These are phyloP conservation scores for Drosophila navojoa DNA, from an alignment of 1,140 invertebrate genomes.

Conservation along the genomic window DNA sequence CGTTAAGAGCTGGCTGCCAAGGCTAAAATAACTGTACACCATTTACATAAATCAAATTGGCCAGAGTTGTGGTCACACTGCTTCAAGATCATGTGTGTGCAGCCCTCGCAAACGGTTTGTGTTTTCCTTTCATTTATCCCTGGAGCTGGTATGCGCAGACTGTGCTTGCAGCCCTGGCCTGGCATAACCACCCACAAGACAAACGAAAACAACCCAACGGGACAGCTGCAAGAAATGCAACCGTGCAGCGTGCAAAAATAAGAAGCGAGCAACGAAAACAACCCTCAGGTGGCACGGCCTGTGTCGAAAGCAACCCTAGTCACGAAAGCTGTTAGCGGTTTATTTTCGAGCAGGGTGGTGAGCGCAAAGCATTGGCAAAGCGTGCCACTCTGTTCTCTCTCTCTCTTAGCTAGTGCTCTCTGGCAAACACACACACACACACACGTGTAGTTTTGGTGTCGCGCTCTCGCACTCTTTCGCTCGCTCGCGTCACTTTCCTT, in stretches of 20 bases:
- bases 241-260: slow-evolving; percentile 50
- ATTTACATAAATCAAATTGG: slow-evolving; percentile 4
- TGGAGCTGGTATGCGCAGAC: not conserved
- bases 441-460: not conserved
- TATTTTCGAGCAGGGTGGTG: slow-evolving; percentile 41
- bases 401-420: slow-evolving; percentile 6
- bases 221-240: slow-evolving; percentile 68
- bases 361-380: slow-evolving; percentile 18
- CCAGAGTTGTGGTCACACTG: slow-evolving; percentile 4
- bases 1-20: slow-evolving; percentile 24
- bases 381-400: slow-evolving; percentile 17
- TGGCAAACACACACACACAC: not conserved
- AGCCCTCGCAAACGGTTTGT: not conserved
- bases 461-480: slow-evolving; percentile 1
- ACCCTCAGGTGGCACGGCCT: slow-evolving; percentile 31
- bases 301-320: slow-evolving; percentile 29
- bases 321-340: slow-evolving; percentile 8
- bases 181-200: slow-evolving; percentile 32
- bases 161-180: slow-evolving; percentile 48
- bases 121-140: no score
- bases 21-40: slow-evolving; percentile 22
- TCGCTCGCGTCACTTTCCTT: slow-evolving; percentile 14
- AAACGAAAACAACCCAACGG: slow-evolving; percentile 1
- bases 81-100: slow-evolving; percentile 4
- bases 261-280: slow-evolving; percentile 38